Percentiles rank a stretch among this genome's conserved stretches.
These are phyloP conservation scores for Chaetogeoica ovagalla DNA, from an alignment of 2,888 invertebrate genomes.

Conservation along the genomic window DNA sequence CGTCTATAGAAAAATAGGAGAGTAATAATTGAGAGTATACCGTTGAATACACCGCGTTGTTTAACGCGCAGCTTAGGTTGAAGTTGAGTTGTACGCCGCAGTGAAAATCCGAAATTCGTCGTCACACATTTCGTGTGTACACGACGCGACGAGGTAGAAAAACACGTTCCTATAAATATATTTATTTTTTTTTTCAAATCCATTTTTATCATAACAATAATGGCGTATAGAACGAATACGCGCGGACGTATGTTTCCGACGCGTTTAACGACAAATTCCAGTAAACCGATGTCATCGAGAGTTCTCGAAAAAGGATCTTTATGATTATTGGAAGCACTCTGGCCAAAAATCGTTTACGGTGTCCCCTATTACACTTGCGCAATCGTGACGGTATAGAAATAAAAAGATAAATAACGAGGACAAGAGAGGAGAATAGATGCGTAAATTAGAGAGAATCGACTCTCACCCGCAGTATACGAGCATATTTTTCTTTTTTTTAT, in stretches of 20 bases:
- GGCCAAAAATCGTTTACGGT: not conserved
- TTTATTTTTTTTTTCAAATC: not conserved
- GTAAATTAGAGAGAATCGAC: no score
- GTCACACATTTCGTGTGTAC: no score
- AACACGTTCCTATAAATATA: no score
- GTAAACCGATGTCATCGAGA: not conserved
- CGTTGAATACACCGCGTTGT: no score
- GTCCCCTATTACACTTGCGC: not conserved
- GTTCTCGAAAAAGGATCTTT: not conserved
- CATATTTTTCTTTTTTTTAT: no score
- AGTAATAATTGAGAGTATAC: no score
- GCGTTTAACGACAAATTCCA: not conserved
- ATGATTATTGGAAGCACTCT: constrained; percentile 5
- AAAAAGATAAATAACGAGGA: constrained; percentile 16
- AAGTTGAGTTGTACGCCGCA: no score
- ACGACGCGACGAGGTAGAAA: no score
- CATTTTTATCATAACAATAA: not conserved
- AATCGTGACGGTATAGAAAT: not conserved
- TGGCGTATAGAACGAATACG: not conserved
- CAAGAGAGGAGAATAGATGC: no score
- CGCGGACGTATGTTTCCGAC: not conserved
- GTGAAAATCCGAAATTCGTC: no score
- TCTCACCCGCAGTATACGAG: not conserved
- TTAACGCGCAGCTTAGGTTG: no score
- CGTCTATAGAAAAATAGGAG: no score